phyloP scores from a whole-genome alignment of 2,888 invertebrate species.

The Hedychridium roseum region DNA sequence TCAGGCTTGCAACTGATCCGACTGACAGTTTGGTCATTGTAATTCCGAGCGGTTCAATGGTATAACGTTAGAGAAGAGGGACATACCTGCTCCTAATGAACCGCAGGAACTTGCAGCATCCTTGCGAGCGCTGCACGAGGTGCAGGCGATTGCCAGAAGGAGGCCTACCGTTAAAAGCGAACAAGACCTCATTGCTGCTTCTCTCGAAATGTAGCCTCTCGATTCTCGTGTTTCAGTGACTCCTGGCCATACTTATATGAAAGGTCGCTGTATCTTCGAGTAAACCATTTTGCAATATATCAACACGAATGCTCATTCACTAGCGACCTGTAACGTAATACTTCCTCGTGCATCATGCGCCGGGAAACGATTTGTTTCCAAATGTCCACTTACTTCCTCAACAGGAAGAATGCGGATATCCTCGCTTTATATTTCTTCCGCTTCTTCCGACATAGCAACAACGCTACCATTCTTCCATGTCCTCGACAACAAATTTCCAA shows the following conservation, averaged over 20 bases:
- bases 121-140: slow-evolving; percentile 15
- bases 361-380: no score
- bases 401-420: no score
- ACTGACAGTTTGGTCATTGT: no score
- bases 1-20: no score
- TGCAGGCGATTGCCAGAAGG: slow-evolving; percentile 18
- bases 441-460: no score
- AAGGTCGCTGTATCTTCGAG: neutral
- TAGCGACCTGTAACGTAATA: neutral
- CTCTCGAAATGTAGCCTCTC: neutral
- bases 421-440: neutral
- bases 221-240: neutral
- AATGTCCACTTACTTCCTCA: no score
- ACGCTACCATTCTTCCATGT: no score
- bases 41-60: no score
- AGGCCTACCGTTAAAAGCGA: slow-evolving; percentile 6
- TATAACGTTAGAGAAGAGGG: no score
- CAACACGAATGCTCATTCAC: slow-evolving; percentile 12
- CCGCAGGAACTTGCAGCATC: slow-evolving; percentile 31
- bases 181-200: slow-evolving; percentile 30
- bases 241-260: slow-evolving; percentile 24
- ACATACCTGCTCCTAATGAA: slow-evolving; percentile 32
- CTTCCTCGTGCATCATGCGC: slow-evolving; percentile 13
- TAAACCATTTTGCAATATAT: slow-evolving; percentile 9
- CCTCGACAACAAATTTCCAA: no score